Evolutionary conservation across 2,797 vertebrate species (phyloP).

Genomic region (Schizothorax lantsangensis): DNA sequence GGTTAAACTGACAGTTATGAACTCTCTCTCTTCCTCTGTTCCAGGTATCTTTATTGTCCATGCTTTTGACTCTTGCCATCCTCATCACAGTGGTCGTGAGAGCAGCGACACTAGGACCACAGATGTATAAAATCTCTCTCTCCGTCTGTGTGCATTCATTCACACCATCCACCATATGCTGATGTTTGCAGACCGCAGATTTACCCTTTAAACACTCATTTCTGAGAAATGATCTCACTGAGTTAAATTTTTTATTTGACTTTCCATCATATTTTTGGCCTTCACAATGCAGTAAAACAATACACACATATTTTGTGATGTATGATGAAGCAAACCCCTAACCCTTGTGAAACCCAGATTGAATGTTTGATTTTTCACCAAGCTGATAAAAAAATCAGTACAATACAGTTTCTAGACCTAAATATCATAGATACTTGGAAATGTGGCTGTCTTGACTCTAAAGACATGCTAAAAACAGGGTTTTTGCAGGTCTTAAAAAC

Average conservation of each 20-base stretch:
- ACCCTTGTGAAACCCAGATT: too few species aligned
- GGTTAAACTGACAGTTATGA: not conserved
- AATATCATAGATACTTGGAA: not conserved
- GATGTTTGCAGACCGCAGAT: slow-evolving; percentile 24
- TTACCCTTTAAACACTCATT: not conserved
- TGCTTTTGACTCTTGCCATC: slow-evolving; percentile 86
- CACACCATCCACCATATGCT: slow-evolving; percentile 33
- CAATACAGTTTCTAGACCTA: not conserved
- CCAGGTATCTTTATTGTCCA: slow-evolving; percentile 90
- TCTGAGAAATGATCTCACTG: not conserved
- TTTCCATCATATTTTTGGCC: slow-evolving; percentile 6
- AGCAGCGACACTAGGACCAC: slow-evolving; percentile 81
- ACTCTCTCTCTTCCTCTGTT: slow-evolving; percentile 23
- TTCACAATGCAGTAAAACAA: not conserved
- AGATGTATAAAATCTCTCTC: slow-evolving; percentile 78
- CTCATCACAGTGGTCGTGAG: slow-evolving; percentile 84
- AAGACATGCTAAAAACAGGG: not conserved
- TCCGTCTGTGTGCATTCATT: not conserved
- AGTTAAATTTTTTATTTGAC: not conserved
- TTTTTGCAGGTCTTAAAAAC: not conserved
- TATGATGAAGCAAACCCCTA: not conserved
- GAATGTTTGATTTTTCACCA: not conserved
- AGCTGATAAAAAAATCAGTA: not conserved
- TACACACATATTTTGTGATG: not conserved
- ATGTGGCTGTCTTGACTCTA: not conserved